Conservation (phyloP, 2,797 vertebrate species). For the Eurystomus glaucurus region DNA sequence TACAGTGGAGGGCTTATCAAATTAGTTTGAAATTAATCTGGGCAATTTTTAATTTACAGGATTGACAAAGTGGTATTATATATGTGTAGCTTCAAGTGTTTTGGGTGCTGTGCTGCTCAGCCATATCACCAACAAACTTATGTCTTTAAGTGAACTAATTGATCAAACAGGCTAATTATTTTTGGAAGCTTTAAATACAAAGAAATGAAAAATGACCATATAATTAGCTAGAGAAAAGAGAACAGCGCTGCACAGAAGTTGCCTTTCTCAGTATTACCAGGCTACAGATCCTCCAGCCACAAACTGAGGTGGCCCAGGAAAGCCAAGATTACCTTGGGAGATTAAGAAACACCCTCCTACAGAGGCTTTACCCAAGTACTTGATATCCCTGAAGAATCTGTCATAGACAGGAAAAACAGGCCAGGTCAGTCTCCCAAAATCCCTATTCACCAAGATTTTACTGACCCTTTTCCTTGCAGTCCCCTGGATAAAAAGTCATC, state of each 20-base stretch:
- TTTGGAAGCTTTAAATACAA: constrained; percentile 9
- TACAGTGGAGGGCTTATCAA: background rate
- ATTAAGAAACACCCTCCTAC: background rate
- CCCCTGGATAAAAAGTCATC: background rate
- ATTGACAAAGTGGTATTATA: background rate
- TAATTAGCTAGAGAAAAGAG: background rate
- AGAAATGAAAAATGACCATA: background rate
- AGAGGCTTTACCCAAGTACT: rapidly evolving
- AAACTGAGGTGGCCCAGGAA: background rate
- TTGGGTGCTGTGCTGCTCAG: background rate
- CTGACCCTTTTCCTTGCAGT: background rate
- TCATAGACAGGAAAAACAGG: background rate
- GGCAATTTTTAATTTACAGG: background rate
- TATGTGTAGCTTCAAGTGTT: background rate
- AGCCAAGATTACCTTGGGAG: background rate
- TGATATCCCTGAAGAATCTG: background rate
- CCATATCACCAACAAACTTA: background rate
- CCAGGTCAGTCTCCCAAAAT: background rate
- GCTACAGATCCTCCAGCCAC: background rate
- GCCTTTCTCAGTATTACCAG: background rate
- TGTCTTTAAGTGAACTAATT: background rate
- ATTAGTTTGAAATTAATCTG: constrained; percentile 29
- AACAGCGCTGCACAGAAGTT: background rate
- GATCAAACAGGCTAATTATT: constrained; percentile 33
- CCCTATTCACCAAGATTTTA: background rate